Conservation (phyloP, 2,797 vertebrate species). For the Phrynocephalus vlangalii region DNA sequence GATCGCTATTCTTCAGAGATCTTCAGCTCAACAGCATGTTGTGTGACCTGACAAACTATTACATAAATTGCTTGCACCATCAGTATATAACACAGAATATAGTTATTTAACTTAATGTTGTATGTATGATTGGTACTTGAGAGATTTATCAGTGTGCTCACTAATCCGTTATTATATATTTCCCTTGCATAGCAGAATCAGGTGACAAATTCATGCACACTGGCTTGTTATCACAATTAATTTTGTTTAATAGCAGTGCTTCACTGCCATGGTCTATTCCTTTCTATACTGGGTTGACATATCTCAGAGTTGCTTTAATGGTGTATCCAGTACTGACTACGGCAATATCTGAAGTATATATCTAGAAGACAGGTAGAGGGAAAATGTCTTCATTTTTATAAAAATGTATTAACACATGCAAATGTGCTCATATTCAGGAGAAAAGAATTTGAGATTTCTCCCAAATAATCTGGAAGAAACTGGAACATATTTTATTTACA, state of each 20-base stretch:
- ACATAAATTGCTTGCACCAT: neutral
- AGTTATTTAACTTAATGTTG: constrained; percentile 28
- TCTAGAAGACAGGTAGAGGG: neutral
- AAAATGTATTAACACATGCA: neutral
- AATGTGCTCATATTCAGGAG: neutral
- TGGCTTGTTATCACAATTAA: neutral
- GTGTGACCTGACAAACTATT: constrained; percentile 58
- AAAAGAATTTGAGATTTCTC: neutral
- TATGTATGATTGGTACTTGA: neutral
- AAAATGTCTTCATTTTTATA: neutral
- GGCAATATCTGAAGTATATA: neutral
- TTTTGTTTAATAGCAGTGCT: neutral
- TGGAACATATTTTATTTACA: too few species aligned
- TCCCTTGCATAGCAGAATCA: neutral
- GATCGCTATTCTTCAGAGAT: constrained; percentile 48
- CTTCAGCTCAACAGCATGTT: constrained; percentile 34
- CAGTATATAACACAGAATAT: neutral
- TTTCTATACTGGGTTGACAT: neutral
- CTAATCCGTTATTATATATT: neutral
- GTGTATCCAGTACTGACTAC: neutral
- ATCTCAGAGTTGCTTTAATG: neutral
- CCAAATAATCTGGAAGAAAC: too few species aligned
- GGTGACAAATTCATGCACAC: neutral
- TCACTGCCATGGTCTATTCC: neutral
- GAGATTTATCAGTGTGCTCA: neutral